phyloP scores from a whole-genome alignment of 92 coral and sea anemone genomes.

The Actinernus sp. region DNA sequence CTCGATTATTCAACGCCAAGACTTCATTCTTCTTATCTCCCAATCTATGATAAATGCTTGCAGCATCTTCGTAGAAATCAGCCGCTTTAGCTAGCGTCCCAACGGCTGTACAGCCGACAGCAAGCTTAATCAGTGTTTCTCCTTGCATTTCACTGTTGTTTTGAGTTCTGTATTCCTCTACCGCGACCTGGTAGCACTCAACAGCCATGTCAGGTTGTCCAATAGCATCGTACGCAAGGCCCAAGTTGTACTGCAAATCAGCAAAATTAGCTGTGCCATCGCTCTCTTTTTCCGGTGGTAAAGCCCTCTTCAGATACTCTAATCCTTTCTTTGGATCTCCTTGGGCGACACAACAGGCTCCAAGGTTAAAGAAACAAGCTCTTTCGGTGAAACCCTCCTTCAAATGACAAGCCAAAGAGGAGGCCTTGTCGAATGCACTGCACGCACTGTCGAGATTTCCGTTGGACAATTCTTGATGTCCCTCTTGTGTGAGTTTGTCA shows the following conservation, averaged over 20 bases:
- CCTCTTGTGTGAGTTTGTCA: slow-evolving; percentile 80
- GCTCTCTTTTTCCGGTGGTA: slow-evolving; percentile 88
- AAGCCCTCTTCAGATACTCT: slow-evolving; percentile 79
- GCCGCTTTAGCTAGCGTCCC: slow-evolving; percentile 75
- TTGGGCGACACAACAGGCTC: slow-evolving; percentile 95
- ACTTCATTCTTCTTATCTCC: slow-evolving; percentile 77
- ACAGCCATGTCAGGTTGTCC: slow-evolving; percentile 70
- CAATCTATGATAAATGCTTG: slow-evolving; percentile 58
- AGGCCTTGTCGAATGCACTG: slow-evolving; percentile 84
- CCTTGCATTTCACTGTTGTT: slow-evolving; percentile 85
- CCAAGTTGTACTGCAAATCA: slow-evolving; percentile 93
- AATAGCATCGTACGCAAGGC: slow-evolving; percentile 86
- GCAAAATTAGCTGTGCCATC: slow-evolving; percentile 91
- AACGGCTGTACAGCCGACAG: slow-evolving; percentile 63
- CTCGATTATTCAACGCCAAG: slow-evolving; percentile 80
- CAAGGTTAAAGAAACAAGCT: slow-evolving; percentile 95
- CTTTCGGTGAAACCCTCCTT: slow-evolving; percentile 91
- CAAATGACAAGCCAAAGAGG: slow-evolving; percentile 61
- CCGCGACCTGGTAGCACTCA: slow-evolving; percentile 81
- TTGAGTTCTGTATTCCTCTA: slow-evolving; percentile 73
- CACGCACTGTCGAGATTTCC: slow-evolving; percentile 85
- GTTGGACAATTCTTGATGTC: slow-evolving; percentile 78
- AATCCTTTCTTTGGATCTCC: slow-evolving; percentile 88
- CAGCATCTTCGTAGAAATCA: slow-evolving; percentile 68
- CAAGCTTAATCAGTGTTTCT: slow-evolving; percentile 83